These are phyloP conservation scores for Falco novaeseelandiae DNA, from an alignment of 2,797 vertebrate genomes.

Conservation along the genomic window DNA sequence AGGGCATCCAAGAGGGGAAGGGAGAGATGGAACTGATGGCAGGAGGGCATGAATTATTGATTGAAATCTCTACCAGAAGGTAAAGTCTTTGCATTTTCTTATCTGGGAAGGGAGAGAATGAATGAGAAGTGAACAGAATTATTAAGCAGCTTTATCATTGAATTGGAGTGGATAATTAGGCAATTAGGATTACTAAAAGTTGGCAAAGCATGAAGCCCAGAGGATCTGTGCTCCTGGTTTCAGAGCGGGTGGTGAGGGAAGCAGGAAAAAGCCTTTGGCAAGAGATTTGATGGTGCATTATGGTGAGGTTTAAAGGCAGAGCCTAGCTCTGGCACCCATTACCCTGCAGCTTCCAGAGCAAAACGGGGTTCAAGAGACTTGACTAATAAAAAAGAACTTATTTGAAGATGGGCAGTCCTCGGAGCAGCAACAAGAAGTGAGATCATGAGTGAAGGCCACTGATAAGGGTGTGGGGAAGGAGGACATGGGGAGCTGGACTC, in stretches of 20 bases:
- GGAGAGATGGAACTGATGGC: not conserved
- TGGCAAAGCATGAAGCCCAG: slow-evolving; percentile 8
- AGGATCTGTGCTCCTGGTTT: not conserved
- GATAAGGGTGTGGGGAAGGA: not conserved
- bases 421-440: not conserved
- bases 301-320: not conserved
- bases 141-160: slow-evolving; percentile 37
- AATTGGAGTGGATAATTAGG: slow-evolving; percentile 52
- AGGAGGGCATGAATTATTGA: slow-evolving; percentile 31
- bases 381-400: not conserved
- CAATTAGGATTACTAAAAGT: slow-evolving; percentile 51
- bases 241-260: not conserved
- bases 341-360: not conserved
- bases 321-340: not conserved
- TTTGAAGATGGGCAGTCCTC: not conserved
- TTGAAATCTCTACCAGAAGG: slow-evolving; percentile 1
- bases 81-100: slow-evolving; percentile 21
- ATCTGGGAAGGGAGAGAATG: not conserved
- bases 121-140: not conserved
- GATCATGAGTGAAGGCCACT: not conserved
- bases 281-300: not conserved
- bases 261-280: not conserved
- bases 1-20: not conserved
- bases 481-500: not conserved
- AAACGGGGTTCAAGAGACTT: not conserved